Percentiles rank a stretch among this genome's conserved stretches.
Conservation (phyloP, 2,888 invertebrate species). For the Mechanitis messenoides region DNA sequence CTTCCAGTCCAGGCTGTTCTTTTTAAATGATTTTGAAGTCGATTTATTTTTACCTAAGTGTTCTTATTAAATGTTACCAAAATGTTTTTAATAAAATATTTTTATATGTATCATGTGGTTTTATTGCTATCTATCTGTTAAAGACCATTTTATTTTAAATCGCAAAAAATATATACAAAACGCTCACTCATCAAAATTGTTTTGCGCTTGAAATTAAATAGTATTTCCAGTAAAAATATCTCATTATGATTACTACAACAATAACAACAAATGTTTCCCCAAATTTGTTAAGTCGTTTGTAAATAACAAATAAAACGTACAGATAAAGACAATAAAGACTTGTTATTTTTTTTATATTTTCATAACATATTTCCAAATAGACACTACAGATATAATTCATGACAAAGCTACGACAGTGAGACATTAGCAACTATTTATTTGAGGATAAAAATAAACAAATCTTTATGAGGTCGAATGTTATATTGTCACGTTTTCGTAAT, state of each 20-base stretch:
- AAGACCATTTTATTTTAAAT: neutral
- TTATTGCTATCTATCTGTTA: constrained; percentile 19
- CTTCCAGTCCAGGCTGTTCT: constrained; percentile 78
- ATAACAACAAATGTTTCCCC: too few species aligned
- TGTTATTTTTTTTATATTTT: too few species aligned
- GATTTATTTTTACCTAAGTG: constrained; percentile 79
- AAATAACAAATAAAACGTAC: too few species aligned
- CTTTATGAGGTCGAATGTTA: constrained; percentile 39
- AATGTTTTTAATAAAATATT: constrained; percentile 79
- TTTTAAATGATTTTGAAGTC: constrained; percentile 77
- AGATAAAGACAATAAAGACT: too few species aligned
- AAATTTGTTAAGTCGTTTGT: too few species aligned
- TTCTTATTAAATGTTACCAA: constrained; percentile 80
- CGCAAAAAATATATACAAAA: too few species aligned
- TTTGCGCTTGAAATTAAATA: too few species aligned
- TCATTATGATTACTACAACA: neutral
- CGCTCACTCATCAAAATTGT: too few species aligned
- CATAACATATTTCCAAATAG: too few species aligned
- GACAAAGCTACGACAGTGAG: too few species aligned
- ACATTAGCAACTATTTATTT: constrained; percentile 4
- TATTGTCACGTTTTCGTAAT: constrained; percentile 47
- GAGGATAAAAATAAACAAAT: constrained; percentile 29
- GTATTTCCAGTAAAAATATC: too few species aligned
- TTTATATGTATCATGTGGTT: constrained; percentile 70
- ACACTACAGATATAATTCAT: too few species aligned